Evolutionary conservation across 2,888 invertebrate species (phyloP).

Genomic region (Halictus quadricinctus): DNA sequence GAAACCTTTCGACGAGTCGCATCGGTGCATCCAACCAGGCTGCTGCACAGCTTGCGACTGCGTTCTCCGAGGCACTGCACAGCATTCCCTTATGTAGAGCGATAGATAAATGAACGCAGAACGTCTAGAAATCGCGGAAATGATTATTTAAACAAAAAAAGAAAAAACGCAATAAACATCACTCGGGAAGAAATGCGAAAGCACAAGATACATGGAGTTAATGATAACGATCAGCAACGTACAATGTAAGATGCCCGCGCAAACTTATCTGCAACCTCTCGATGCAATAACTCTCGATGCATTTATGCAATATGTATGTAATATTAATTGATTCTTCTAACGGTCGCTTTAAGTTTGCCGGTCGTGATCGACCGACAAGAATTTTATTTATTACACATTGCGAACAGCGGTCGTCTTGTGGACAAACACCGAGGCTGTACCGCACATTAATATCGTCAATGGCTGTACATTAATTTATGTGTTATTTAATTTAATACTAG

Average conservation of each 20-base stretch:
- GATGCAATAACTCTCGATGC: slow-evolving; percentile 21
- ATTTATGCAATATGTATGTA: slow-evolving; percentile 27
- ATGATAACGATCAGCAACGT: slow-evolving; percentile 17
- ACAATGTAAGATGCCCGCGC: slow-evolving; percentile 9
- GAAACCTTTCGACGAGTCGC: background rate
- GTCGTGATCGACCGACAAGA: background rate
- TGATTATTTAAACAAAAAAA: slow-evolving; percentile 13
- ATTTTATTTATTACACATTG: slow-evolving; percentile 37
- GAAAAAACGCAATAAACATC: slow-evolving; percentile 40
- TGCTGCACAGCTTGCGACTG: background rate
- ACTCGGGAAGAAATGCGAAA: slow-evolving; percentile 11
- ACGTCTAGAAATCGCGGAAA: slow-evolving; percentile 31
- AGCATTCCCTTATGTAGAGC: slow-evolving; percentile 45
- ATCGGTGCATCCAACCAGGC: background rate
- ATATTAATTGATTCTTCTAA: slow-evolving; percentile 4
- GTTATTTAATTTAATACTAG: slow-evolving; percentile 32
- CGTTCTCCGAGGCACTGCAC: background rate
- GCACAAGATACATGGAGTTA: slow-evolving; percentile 39
- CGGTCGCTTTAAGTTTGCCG: background rate
- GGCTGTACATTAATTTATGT: slow-evolving; percentile 49
- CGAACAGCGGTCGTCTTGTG: slow-evolving; percentile 9
- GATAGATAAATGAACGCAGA: slow-evolving; percentile 43
- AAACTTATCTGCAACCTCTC: slow-evolving; percentile 14
- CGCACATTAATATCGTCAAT: slow-evolving; percentile 17
- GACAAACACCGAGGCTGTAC: background rate